These are phyloP conservation scores for Acrocephalus arundinaceus DNA, from an alignment of 2,113 vertebrate genomes.

Conservation along the genomic window DNA sequence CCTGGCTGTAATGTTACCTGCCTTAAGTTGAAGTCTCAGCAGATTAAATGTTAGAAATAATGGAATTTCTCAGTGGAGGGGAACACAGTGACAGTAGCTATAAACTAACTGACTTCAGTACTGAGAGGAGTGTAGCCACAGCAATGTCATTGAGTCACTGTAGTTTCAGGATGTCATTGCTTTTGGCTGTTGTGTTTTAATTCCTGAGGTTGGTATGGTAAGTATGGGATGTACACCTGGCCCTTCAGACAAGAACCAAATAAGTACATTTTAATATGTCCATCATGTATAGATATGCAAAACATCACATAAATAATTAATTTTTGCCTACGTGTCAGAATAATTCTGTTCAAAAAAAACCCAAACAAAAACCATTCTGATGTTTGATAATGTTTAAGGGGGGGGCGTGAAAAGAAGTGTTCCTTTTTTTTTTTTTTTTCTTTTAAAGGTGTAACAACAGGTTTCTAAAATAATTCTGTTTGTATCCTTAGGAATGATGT, in stretches of 20 bases:
- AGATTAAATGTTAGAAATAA: background rate
- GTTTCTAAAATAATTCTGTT: background rate
- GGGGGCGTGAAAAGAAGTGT: accelerated
- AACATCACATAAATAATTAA: background rate
- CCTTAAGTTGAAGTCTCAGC: background rate
- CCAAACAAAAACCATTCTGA: background rate
- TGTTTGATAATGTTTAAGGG: background rate
- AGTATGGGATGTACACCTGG: background rate
- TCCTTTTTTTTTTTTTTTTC: background rate
- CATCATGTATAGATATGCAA: background rate
- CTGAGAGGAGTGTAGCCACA: background rate
- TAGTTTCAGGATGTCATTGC: background rate
- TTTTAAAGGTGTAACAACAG: background rate
- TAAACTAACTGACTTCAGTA: background rate
- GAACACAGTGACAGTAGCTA: background rate
- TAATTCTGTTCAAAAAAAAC: background rate
- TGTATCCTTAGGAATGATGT: constrained; percentile 69
- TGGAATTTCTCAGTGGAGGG: background rate
- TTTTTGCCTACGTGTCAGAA: background rate
- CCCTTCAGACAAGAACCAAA: background rate
- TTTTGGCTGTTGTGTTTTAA: background rate
- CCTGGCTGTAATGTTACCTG: background rate
- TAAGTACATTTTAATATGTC: background rate
- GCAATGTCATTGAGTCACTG: accelerated
- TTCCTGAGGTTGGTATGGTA: background rate